Evolutionary conservation across 2,888 invertebrate genomes (phyloP), one percentile per base, ranked within the genome.

Genomic region (Tinea trinotella): DNA sequence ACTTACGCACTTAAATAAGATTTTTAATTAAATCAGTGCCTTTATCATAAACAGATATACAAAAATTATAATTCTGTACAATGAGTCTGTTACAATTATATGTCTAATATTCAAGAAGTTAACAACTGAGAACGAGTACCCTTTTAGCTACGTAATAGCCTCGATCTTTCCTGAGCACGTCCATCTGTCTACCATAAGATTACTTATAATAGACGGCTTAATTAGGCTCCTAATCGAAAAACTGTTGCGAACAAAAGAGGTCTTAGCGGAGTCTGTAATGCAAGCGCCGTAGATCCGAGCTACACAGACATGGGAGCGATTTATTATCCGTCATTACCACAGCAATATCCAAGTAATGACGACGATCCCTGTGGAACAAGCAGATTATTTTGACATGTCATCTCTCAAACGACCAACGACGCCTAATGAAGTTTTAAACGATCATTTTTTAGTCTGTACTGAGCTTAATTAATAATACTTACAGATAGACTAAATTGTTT

Each of bases 331-430:
- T 70, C 76, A 74, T 76, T 78, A 74, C 70, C 62, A 60, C 58
- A 61, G 74, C 70, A 71, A 74, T 78, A 76, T 73, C 67, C 65
- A 59, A 64, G 68, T 76, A 78, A 77, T 78, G 75, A 71, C 64
- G 60, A 24, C 66, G 65, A 67, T 67, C 66, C 66, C 61, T 57
- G 63, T 63, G 61, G 64, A 65, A 62, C 62, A 61, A 35, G 61
- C 59, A 61, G 68, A 66, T 68, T 67, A 65, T 66, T 66, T 65
- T 64, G 62, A 59, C 30, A 22, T 15, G 40, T 24, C 20, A 50
- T 50, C 50, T 50, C 50, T 10, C 50, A 17, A 13, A 17, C 40
- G 40, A 40, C 17, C 30, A 30, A 30, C 30, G 30, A 30, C 30
- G 30, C 30, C 7, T 30, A 30, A 30, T 30, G 30, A 30, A 30